Base-by-base conservation (phyloP, 1,140 invertebrate genomes). In the Drosophila sucinea region DNA sequence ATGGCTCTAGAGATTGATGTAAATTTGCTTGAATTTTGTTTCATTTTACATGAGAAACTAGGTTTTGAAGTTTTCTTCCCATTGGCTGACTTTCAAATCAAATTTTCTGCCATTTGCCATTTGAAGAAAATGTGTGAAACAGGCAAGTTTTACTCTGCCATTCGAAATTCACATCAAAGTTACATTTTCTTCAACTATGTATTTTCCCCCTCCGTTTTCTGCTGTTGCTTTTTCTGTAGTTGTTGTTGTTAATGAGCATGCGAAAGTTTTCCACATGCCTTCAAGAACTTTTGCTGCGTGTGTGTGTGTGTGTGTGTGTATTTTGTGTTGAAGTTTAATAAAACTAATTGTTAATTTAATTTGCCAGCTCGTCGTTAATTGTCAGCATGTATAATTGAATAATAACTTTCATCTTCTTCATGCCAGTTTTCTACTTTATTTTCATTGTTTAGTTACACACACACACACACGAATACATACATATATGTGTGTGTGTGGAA, bases 271-370 rank as follows among this genome's bases (percentile, higher is more conserved):
- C 56, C 77, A 65, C 70, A 81, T 62, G 41, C 55, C 32, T 55
- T 25, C 30, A n/a, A 57, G 54, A 86, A 86, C 66, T 86, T 86
- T 82, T 62, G n/a, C 30, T 60, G 27, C 11, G 35, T 30, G 30
- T 30, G 30, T 3, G 30, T 2, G 2, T 30, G 30, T 30, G 30
- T 30, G 30, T 11, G 2, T 38, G 35, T 51, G 41, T 68, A 65
- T 56, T 27, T 70, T 40, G 65, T 79, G 54, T 67, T 67, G 54
- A 90, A 86, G 81, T 90, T 90, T 90, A 90, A 90, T 90, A 90
- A 90, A 90, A 90, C 87, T 87, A 90, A 90, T 90, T 90, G 87
- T 87, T 90, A 90, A 90, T 90, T 90, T 90, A 90, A 90, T 90
- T 90, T 90, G 80, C 87, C 77, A 73, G 87, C 87, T 89, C 81